Evolutionary conservation across 2,888 invertebrate species (phyloP), one percentile per base, ranked within the genome.

Genomic region (Ypsolopha sequella): DNA sequence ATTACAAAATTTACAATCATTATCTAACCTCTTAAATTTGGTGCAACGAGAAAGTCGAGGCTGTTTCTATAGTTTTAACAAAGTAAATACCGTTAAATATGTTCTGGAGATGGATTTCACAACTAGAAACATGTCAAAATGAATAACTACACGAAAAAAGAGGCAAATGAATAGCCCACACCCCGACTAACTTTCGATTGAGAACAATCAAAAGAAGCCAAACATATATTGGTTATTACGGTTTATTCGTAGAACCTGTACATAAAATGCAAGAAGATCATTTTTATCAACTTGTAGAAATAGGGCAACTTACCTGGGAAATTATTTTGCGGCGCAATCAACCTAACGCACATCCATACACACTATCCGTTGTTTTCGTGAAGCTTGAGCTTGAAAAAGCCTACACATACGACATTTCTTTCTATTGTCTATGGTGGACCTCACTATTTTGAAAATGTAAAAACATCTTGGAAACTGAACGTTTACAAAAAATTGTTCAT

Each of bases 261-360:
- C 24, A 4, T 24, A 24, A 24, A 24, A 24, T 24, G 24, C 24
- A 24, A 24, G 2, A 39, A 39, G n/a, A 39, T 2, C 1, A 39
- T 39, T 39, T 39, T 2, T 2, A 39, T 39, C 10, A 39, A 10
- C 11, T 10, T 6, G 48, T 48, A 39, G 24, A 53, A 50, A 52
- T 53, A 48, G 51, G 52, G 54, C 55, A 62, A 70, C 85, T 79
- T 75, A 87, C 87, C 82, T 76, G 72, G 71, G 75, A 77, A 79
- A 76, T 77, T 79, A 78, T 81, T 80, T 86, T 87, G 86, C 88
- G 88, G 88, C 88, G 89, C 88, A 88, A 88, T 89, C 88, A 86
- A 85, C 87, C 87, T 86, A 88, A 88, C 86, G 81, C 85, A 87
- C 88, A 87, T 80, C 77, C 84, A 80, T 81, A 73, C 74, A 52